phyloP scores from a whole-genome alignment of 2,113 vertebrate genomes.

The Eulemur macaco region DNA sequence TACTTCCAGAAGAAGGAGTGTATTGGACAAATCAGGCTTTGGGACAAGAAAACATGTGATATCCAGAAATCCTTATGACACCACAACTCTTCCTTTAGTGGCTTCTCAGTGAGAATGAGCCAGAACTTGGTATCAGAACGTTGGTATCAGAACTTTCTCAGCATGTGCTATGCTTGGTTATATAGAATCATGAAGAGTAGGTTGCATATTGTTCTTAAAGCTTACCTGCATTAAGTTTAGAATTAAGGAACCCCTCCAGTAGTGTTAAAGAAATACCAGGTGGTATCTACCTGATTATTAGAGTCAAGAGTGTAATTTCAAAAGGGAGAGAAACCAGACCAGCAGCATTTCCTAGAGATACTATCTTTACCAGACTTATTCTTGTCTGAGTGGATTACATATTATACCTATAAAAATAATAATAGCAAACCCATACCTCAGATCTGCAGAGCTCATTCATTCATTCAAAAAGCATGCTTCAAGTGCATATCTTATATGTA shows the following conservation, averaged over 20 bases:
- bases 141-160: background rate
- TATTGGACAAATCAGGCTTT: background rate
- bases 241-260: background rate
- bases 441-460: background rate
- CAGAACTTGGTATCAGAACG: background rate
- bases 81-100: too few species aligned
- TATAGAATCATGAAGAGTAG: background rate
- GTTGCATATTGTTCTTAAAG: background rate
- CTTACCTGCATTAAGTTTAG: background rate
- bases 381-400: background rate
- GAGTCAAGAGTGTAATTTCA: background rate
- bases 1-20: background rate
- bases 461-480: background rate
- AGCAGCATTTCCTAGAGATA: background rate
- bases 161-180: background rate
- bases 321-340: background rate
- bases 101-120: background rate
- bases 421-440: background rate
- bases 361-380: background rate
- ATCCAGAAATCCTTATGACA: background rate
- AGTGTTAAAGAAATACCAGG: background rate
- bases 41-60: background rate
- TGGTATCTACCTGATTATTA: background rate
- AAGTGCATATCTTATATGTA: rapidly evolving
- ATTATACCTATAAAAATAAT: background rate